Percentiles rank a stretch among this genome's conserved stretches.
phyloP scores from a whole-genome alignment of 2,797 vertebrate genomes.

The Clamator glandarius region DNA sequence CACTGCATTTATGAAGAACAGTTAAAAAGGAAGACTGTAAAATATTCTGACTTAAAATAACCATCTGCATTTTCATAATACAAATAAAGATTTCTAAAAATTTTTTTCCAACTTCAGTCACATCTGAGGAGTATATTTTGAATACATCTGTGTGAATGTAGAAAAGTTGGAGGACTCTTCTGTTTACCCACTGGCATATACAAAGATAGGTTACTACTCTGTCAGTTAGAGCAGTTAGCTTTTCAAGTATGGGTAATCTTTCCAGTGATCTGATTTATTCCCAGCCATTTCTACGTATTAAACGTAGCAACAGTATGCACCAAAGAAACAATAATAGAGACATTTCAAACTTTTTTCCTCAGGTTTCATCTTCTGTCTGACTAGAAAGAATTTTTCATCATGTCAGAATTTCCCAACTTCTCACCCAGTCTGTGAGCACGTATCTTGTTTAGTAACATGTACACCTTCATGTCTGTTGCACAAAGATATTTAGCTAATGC shows the following conservation, averaged over 20 bases:
- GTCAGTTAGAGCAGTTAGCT: background rate
- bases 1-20: background rate
- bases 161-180: background rate
- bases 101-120: background rate
- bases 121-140: background rate
- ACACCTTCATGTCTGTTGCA: background rate
- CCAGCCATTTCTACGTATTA: background rate
- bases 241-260: conserved; percentile 1
- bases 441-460: background rate
- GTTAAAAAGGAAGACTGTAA: background rate
- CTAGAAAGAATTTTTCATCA: background rate
- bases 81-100: background rate
- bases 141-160: background rate
- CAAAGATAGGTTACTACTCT: background rate
- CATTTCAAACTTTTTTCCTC: background rate
- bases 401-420: background rate
- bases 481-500: background rate
- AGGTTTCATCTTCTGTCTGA: conserved; percentile 21
- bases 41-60: background rate
- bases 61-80: background rate
- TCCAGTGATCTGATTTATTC: background rate
- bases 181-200: background rate
- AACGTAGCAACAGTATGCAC: background rate
- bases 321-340: background rate
- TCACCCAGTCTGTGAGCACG: background rate